These are phyloP conservation scores for Hemicentrotus pulcherrimus DNA, from an alignment of 35 echinoderm and acorn worm genomes.

Conservation along the genomic window DNA sequence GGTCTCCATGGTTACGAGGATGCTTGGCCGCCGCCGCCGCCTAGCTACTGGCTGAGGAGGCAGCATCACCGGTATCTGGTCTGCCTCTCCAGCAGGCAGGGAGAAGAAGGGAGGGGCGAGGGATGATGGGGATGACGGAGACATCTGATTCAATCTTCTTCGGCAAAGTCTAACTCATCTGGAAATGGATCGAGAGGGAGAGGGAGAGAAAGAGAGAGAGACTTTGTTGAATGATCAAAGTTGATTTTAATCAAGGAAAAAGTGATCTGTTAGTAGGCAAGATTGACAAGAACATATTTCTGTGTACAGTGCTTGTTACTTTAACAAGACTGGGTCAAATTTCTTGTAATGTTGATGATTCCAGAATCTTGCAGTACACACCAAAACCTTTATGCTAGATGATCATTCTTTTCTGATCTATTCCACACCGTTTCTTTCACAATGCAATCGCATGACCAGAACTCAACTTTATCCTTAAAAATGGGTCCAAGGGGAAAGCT, in stretches of 20 bases:
- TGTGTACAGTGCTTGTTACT: no score
- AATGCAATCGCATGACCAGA: no score
- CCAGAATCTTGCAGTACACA: no score
- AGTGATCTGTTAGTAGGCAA: neutral
- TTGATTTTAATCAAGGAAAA: neutral
- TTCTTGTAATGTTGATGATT: no score
- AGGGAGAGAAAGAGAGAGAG: neutral
- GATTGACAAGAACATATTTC: no score
- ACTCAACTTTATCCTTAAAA: no score
- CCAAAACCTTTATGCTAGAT: no score
- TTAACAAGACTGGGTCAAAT: no score
- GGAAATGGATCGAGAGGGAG: conserved; percentile 15
- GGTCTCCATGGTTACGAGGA: neutral
- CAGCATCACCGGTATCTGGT: neutral
- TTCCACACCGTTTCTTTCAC: no score
- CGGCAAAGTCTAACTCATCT: conserved; percentile 27
- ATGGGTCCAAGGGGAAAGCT: no score
- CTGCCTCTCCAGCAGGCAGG: neutral
- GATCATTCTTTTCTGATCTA: no score
- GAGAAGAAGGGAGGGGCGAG: neutral
- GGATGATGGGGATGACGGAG: neutral
- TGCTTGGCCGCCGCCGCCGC: neutral
- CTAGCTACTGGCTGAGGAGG: neutral
- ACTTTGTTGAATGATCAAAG: neutral
- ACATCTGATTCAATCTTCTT: conserved; percentile 15